Conservation (phyloP, 1,140 invertebrate genomes). For the Saccostrea glomerata region DNA sequence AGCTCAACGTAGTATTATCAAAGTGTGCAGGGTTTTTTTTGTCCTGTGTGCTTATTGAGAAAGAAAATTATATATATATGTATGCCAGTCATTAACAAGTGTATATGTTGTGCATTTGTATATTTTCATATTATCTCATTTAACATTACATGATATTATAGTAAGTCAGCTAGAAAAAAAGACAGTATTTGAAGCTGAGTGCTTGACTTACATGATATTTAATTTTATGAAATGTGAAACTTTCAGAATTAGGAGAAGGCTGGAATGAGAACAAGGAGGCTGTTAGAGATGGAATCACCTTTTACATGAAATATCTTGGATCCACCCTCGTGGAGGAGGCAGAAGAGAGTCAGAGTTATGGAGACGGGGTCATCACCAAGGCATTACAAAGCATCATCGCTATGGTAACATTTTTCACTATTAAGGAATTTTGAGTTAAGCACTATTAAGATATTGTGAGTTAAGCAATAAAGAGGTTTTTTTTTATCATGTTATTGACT, state of each 20-base stretch:
- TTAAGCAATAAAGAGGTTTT: neutral
- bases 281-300: constrained; percentile 82
- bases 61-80: too few relatives aligned
- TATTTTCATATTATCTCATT: too few relatives aligned
- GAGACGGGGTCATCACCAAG: constrained; percentile 82
- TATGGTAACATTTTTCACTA: constrained; percentile 78
- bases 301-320: constrained; percentile 87
- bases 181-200: too few relatives aligned
- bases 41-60: too few relatives aligned
- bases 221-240: neutral
- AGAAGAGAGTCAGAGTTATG: constrained; percentile 76
- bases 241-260: constrained; percentile 87
- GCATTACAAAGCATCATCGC: constrained; percentile 86
- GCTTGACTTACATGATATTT: too few relatives aligned
- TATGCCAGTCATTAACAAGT: too few relatives aligned
- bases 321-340: constrained; percentile 85
- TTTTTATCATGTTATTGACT: neutral
- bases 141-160: too few relatives aligned
- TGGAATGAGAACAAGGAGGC: constrained; percentile 82
- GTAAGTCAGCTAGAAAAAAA: too few relatives aligned
- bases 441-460: neutral
- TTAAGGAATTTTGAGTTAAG: neutral
- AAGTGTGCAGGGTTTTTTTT: too few relatives aligned
- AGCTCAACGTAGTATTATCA: too few relatives aligned
- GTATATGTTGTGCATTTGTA: too few relatives aligned